These are phyloP conservation scores for Cyprinodon tularosa DNA, from an alignment of 2,113 vertebrate species.

Conservation along the genomic window DNA sequence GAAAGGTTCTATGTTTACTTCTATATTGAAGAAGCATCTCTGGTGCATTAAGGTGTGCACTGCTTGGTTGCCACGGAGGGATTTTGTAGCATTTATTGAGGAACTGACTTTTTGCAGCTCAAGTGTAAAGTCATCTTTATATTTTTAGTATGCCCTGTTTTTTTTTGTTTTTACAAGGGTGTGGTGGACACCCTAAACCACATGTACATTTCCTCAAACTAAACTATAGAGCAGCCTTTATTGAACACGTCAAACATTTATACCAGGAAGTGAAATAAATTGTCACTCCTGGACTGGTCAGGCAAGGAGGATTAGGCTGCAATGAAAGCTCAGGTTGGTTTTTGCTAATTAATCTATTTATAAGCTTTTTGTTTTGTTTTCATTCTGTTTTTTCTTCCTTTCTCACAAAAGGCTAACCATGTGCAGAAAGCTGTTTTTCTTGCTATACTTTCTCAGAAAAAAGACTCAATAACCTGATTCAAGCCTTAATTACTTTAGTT, in stretches of 20 bases:
- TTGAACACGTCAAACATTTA: background rate
- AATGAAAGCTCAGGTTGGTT: background rate
- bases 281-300: background rate
- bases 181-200: background rate
- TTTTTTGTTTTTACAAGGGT: background rate
- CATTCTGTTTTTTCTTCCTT: background rate
- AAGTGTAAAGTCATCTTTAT: no score
- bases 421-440: background rate
- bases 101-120: background rate
- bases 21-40: background rate
- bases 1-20: no score
- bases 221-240: background rate
- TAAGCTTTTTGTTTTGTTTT: no score
- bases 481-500: no score
- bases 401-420: background rate
- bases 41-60: background rate
- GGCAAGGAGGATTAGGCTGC: background rate
- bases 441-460: background rate
- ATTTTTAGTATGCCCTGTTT: background rate
- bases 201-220: background rate
- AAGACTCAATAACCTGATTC: background rate
- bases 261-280: background rate
- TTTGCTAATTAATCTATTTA: background rate
- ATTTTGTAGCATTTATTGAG: background rate
- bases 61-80: background rate